phyloP scores from a whole-genome alignment of 2,113 vertebrate species.

The Romanogobio albipinnatus region DNA sequence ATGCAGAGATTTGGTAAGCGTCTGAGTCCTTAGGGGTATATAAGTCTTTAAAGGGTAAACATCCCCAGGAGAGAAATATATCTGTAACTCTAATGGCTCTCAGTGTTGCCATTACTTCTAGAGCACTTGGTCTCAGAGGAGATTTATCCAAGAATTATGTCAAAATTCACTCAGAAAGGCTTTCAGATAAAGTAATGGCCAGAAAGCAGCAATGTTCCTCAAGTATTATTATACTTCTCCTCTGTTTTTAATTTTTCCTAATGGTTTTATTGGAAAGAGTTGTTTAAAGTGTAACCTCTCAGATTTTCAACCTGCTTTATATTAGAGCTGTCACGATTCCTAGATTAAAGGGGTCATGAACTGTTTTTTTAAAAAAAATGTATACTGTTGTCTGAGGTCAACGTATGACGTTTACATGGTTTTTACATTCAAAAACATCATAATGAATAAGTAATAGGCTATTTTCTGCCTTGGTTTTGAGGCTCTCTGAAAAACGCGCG shows the following conservation, averaged over 20 bases:
- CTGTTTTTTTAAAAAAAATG: too few species aligned
- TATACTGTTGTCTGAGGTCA: too few species aligned
- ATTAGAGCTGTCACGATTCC: too few species aligned
- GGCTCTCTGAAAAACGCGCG: too few species aligned
- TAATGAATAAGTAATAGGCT: too few species aligned
- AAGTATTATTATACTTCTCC: constrained; percentile 27
- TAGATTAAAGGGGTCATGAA: too few species aligned
- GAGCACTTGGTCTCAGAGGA: constrained; percentile 30
- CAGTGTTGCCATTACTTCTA: constrained; percentile 46
- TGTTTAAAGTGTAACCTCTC: not conserved
- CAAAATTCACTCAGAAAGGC: constrained; percentile 23
- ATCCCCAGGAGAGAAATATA: constrained; percentile 40
- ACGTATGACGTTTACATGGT: too few species aligned
- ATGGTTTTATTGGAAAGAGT: not conserved
- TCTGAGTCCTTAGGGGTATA: constrained; percentile 5
- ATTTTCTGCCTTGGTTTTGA: too few species aligned
- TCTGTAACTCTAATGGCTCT: constrained; percentile 36
- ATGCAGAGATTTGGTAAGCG: constrained; percentile 29
- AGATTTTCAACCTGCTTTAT: too few species aligned
- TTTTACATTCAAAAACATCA: too few species aligned
- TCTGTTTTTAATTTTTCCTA: constrained; percentile 3
- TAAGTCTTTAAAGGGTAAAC: constrained; percentile 41
- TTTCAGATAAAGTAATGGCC: constrained; percentile 33
- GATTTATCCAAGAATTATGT: constrained; percentile 43
- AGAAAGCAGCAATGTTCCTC: not conserved